These are phyloP conservation scores for Drosophila lacteicornis DNA, from an alignment of 1,140 invertebrate genomes.

Conservation along the genomic window DNA sequence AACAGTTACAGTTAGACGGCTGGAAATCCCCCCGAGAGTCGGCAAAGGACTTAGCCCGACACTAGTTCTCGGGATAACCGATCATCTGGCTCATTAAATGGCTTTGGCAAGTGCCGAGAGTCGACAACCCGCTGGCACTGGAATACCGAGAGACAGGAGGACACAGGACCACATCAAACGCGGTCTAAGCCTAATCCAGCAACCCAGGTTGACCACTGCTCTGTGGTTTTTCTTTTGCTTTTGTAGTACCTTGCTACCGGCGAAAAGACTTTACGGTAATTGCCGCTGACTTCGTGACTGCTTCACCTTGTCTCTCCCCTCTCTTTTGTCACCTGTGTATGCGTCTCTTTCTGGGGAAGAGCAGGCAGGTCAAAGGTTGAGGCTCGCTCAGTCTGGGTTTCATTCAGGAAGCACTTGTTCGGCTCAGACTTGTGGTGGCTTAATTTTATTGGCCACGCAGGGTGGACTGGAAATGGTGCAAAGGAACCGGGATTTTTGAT, in stretches of 20 bases:
- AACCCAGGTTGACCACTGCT: constrained; percentile 51
- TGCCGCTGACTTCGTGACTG: constrained; percentile 82
- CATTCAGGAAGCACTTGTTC: constrained; percentile 58
- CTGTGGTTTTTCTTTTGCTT: constrained; percentile 33
- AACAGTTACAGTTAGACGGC: constrained; percentile 16
- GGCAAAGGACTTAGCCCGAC: constrained; percentile 53
- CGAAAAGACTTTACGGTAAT: constrained; percentile 66
- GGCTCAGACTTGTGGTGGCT: constrained; percentile 36
- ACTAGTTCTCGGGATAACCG: constrained; percentile 55
- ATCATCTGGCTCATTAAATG: constrained; percentile 81
- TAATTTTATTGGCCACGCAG: constrained; percentile 4
- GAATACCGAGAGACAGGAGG: neutral
- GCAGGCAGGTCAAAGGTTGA: constrained; percentile 21
- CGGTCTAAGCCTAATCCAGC: constrained; percentile 47
- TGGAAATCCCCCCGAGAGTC: constrained; percentile 27
- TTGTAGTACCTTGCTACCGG: constrained; percentile 22
- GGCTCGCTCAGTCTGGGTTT: constrained; percentile 1
- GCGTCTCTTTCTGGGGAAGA: constrained; percentile 6
- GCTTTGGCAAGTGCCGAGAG: constrained; percentile 65
- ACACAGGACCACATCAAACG: constrained; percentile 57
- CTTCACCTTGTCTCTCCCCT: constrained; percentile 8
- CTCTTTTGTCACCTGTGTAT: constrained; percentile 36
- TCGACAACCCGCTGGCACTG: constrained; percentile 61
- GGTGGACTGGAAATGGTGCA: neutral
- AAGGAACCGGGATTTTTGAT: neutral